Base-by-base conservation (phyloP, 2,888 invertebrate genomes). In the Taenaris catops region DNA sequence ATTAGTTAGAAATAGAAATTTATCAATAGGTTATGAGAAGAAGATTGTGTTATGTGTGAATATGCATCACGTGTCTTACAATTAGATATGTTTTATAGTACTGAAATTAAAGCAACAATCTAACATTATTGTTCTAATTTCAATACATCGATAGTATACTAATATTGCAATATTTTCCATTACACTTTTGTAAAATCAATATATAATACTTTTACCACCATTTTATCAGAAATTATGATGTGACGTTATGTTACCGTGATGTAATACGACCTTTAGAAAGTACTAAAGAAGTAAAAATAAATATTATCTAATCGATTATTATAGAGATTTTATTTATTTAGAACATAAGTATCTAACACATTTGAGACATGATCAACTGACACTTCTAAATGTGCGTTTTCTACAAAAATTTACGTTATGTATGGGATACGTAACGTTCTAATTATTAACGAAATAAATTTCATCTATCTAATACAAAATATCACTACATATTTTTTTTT, bases 391-490 rank as follows among this genome's bases (percentile, higher is more conserved):
- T 44, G 44, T 44, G 44, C 44, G 44, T 36, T 41, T 31, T 6
- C n/a, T 14, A 23, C 37, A 25, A 24, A 26, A 7, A 11, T 28
- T 11, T 34, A 34, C 16, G 4, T 20, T 17, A 25, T 27, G 17
- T 9, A 26, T 10, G 23, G 21, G 26, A 26, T 26, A 12, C 10
- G 14, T 23, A 21, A 16, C 25, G n/a, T n/a, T 9, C 25, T 34
- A 41, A 34, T 21, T 38, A 23, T 33, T 28, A 18, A 34, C 24
- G 41, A 38, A 41, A 41, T 24, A 68, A 65, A 66, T 71, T 65
- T 46, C 37, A 34, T 53, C 71, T 73, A 71, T 66, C 70, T 73
- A 72, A 63, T 59, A 57, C 62, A 62, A 61, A 66, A 63, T 64
- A 61, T 61, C 49, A 50, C 56, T 58, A 51, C 56, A 54, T 59